phyloP scores from a whole-genome alignment of 1,140 invertebrate genomes.

The Wiebesia pumilae region DNA sequence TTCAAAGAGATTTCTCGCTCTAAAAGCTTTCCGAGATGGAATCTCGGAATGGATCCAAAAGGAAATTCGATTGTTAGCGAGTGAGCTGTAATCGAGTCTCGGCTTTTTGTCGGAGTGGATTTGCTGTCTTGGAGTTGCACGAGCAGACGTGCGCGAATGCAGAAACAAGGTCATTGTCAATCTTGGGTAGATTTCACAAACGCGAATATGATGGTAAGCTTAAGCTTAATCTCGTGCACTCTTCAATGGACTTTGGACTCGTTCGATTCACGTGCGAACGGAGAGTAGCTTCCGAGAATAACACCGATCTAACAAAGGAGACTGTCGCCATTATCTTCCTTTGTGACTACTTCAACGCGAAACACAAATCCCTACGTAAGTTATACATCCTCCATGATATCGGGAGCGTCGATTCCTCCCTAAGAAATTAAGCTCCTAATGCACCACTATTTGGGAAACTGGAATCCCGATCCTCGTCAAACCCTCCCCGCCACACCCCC shows the following conservation, averaged over 20 bases:
- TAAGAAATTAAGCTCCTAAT: slow-evolving; percentile 2
- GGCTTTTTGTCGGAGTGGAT: background rate
- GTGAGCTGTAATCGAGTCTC: background rate
- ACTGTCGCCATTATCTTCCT: background rate
- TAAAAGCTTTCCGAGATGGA: slow-evolving; percentile 10
- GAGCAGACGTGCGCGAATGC: background rate
- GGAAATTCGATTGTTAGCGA: background rate
- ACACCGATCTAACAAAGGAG: background rate
- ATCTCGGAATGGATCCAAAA: background rate
- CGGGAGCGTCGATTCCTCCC: background rate
- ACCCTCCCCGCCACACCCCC: too few species aligned
- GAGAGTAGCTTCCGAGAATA: background rate
- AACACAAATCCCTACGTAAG: background rate
- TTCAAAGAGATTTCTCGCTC: slow-evolving; percentile 7
- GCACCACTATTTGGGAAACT: background rate
- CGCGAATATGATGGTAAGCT: too few species aligned
- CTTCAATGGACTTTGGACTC: background rate
- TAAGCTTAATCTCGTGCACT: too few species aligned
- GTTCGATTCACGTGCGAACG: background rate
- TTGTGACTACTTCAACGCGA: too few species aligned
- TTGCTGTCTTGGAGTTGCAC: too few species aligned
- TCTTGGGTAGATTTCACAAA: too few species aligned
- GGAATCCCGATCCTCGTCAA: background rate
- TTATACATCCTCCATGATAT: background rate
- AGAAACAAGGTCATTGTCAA: background rate